Conservation (phyloP, 2,888 invertebrate genomes). For the Ceramica pisi region DNA sequence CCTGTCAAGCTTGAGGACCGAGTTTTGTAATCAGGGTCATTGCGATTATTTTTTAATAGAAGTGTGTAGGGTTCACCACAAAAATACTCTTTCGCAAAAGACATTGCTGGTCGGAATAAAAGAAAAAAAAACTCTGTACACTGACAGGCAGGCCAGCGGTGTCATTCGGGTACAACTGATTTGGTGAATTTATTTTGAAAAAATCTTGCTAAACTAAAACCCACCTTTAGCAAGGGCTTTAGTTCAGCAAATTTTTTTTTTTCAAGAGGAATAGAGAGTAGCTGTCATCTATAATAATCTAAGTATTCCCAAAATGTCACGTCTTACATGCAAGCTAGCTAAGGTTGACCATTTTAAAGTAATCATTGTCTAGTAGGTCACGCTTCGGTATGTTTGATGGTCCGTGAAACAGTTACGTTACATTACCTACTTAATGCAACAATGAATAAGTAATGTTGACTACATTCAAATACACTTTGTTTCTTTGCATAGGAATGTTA, state of each 20-base stretch:
- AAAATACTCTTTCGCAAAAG: too few species aligned
- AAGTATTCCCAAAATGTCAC: not conserved
- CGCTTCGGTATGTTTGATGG: slow-evolving; percentile 19
- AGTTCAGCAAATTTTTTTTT: too few species aligned
- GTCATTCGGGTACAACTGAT: too few species aligned
- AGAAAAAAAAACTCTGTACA: too few species aligned
- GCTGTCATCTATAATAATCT: too few species aligned
- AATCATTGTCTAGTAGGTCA: slow-evolving; percentile 16
- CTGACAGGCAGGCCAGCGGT: too few species aligned
- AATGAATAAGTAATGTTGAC: slow-evolving; percentile 35
- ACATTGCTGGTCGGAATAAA: too few species aligned
- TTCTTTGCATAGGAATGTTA: not conserved
- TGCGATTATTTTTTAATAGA: not conserved
- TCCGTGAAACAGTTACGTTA: slow-evolving; percentile 34
- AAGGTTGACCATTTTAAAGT: slow-evolving; percentile 11
- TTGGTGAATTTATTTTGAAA: too few species aligned
- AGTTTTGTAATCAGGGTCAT: not conserved
- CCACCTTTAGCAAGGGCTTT: too few species aligned
- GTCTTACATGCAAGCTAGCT: not conserved
- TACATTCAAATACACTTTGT: slow-evolving; percentile 22
- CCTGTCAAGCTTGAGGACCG: not conserved
- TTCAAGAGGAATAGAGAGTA: too few species aligned
- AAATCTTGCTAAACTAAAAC: too few species aligned
- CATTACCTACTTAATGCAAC: slow-evolving; percentile 29
- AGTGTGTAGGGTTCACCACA: too few species aligned